Conservation (phyloP, 1,140 invertebrate genomes). For the Thaumatotibia leucotreta region DNA sequence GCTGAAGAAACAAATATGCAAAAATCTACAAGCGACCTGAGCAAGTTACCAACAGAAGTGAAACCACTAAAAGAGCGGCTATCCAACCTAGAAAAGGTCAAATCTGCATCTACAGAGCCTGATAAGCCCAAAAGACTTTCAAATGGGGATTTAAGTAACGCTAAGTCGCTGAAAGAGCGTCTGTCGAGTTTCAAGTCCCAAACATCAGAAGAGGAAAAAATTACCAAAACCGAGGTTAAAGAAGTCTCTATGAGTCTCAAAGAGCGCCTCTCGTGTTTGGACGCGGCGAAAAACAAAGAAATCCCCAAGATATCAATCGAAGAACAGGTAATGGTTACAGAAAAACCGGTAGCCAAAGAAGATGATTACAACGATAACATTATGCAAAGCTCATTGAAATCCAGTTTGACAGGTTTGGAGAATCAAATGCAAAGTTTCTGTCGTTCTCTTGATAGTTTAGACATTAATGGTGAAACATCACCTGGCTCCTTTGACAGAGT, state of each 20-base stretch:
- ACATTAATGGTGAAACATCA: slow-evolving; percentile 73
- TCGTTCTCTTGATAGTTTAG: slow-evolving; percentile 81
- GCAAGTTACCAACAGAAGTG: slow-evolving; percentile 79
- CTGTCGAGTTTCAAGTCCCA: slow-evolving; percentile 78
- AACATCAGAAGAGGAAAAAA: slow-evolving; percentile 71
- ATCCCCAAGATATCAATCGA: slow-evolving; percentile 67
- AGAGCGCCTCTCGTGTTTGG: slow-evolving; percentile 76
- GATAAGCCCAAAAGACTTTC: slow-evolving; percentile 72
- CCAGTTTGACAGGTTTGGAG: slow-evolving; percentile 59
- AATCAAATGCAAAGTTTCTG: slow-evolving; percentile 77
- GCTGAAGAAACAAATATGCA: slow-evolving; percentile 63
- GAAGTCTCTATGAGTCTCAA: slow-evolving; percentile 77
- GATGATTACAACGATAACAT: slow-evolving; percentile 46
- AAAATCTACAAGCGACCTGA: slow-evolving; percentile 65
- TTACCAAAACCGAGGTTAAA: slow-evolving; percentile 61
- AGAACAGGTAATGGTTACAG: slow-evolving; percentile 49
- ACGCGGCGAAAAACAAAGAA: slow-evolving; percentile 74
- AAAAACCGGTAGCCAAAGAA: slow-evolving; percentile 49
- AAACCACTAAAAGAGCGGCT: slow-evolving; percentile 80
- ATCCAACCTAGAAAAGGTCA: slow-evolving; percentile 80
- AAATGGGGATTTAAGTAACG: slow-evolving; percentile 72
- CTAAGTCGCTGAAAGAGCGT: slow-evolving; percentile 76
- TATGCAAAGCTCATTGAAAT: slow-evolving; percentile 61
- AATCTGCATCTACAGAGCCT: slow-evolving; percentile 62
- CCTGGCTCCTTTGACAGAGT: slow-evolving; percentile 80